Evolutionary conservation across 2,888 invertebrate genomes (phyloP), one percentile per base, ranked within the genome.

Genomic region (Agapetus fuscipes): DNA sequence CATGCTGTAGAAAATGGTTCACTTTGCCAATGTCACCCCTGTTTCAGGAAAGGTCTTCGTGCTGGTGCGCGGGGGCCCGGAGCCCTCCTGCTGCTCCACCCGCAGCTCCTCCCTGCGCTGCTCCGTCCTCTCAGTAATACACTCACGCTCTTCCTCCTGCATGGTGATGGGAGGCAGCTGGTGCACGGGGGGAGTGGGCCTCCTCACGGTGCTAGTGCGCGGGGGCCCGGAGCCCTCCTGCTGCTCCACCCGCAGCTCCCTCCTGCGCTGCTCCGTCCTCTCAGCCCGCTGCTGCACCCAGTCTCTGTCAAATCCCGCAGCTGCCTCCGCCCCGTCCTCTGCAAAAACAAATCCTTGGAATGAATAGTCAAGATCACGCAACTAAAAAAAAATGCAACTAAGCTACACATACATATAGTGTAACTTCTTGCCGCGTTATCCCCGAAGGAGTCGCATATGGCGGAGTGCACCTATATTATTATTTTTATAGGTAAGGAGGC

Each of bases 191-290:
- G 56, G 54, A 40, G 55, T 50, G 2, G 56, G 54, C 41, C 34
- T 13, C 11, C 40, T 29, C 10, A 39, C 43, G n/a, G 43, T 44
- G 5, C 41, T 32, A 2, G 43, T 39, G n/a, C 45, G 41, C 53
- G 32, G 53, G 24, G 48, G 54, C 50, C 49, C 43, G 58, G 57
- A 42, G 52, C 53, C 49, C 54, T 54, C 13, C 57, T 53, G 51
- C 58, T 57, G 46, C 49, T 66, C 65, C 12, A 67, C 67, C 38
- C 65, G 61, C 54, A 67, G 54, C 61, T 55, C 50, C 53, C 50
- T 40, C 39, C 49, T 39, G 28, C 41, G 35, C 16, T 39, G 49
- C 28, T 47, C 50, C 43, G 48, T 47, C 43, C 41, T 41, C 32
- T 42, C 31, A 17, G 17, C 42, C 11, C 39, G 37, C 11, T 26